A percentile compares a stretch with the other conserved stretches of the same genome.
These are phyloP conservation scores for Peromyscus leucopus DNA, from an alignment of 2,113 vertebrate genomes.

Conservation along the genomic window DNA sequence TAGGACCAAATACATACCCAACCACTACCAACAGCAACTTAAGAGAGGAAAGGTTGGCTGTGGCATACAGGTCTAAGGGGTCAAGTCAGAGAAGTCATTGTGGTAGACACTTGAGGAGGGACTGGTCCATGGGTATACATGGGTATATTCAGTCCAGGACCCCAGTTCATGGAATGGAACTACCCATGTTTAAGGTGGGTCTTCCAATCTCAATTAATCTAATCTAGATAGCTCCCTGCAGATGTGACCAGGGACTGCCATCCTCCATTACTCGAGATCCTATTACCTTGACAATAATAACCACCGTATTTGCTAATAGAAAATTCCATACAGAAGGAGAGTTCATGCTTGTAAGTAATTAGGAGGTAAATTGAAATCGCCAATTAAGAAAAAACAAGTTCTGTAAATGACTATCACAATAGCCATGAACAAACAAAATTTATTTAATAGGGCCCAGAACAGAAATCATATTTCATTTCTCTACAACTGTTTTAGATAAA, in stretches of 20 bases:
- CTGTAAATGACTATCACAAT: background rate
- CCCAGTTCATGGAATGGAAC: background rate
- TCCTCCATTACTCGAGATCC: background rate
- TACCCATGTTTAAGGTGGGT: background rate
- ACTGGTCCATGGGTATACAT: background rate
- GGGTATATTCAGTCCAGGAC: background rate
- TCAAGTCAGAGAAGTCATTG: background rate
- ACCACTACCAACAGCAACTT: background rate
- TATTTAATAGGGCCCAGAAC: background rate
- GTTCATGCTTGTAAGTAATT: background rate
- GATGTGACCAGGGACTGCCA: background rate
- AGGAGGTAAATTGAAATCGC: background rate
- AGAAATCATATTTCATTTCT: background rate
- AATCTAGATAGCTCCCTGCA: background rate
- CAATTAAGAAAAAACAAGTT: background rate
- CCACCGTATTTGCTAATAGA: background rate
- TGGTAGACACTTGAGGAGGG: background rate
- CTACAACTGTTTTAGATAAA: background rate
- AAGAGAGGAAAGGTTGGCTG: background rate
- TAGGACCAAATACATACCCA: background rate
- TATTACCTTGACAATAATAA: background rate
- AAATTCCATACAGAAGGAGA: background rate
- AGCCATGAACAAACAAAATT: background rate
- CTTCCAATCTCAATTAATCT: background rate
- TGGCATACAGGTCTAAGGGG: background rate